These are phyloP conservation scores for Drosophila quadrilineata DNA, from an alignment of 1,140 invertebrate species.

Conservation along the genomic window DNA sequence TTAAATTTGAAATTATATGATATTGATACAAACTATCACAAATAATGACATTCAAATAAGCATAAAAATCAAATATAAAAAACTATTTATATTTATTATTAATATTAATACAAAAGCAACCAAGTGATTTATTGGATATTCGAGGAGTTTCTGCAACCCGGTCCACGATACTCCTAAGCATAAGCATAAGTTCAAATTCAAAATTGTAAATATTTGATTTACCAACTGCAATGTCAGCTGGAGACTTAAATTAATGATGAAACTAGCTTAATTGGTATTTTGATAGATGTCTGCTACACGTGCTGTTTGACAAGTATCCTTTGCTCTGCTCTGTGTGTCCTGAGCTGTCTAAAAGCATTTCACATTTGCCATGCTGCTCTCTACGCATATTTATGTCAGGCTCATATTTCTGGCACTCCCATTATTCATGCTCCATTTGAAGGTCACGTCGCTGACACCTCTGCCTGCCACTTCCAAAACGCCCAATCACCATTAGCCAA, in stretches of 20 bases:
- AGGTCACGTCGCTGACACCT: constrained; percentile 43
- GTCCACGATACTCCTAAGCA: too few species aligned
- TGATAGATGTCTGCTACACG: constrained; percentile 17
- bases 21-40: too few species aligned
- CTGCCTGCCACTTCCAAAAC: background rate
- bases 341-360: too few species aligned
- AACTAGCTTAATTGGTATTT: constrained; percentile 25
- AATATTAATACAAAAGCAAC: too few species aligned
- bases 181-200: too few species aligned
- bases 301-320: constrained; percentile 2
- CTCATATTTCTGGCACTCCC: constrained; percentile 36
- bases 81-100: too few species aligned
- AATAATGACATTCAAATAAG: too few species aligned
- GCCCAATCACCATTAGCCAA: constrained; percentile 26
- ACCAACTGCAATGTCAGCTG: background rate
- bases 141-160: too few species aligned
- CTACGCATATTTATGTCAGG: constrained; percentile 21
- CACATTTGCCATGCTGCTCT: background rate
- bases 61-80: too few species aligned
- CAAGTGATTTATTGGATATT: too few species aligned
- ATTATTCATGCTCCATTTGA: constrained; percentile 53
- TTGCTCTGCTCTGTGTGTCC: too few species aligned
- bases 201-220: constrained; percentile 1
- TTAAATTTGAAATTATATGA: too few species aligned
- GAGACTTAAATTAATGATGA: background rate